A percentile compares a stretch with the other conserved stretches of the same genome.
phyloP scores from a whole-genome alignment of 2,888 invertebrate species.

The Agrochola lota region DNA sequence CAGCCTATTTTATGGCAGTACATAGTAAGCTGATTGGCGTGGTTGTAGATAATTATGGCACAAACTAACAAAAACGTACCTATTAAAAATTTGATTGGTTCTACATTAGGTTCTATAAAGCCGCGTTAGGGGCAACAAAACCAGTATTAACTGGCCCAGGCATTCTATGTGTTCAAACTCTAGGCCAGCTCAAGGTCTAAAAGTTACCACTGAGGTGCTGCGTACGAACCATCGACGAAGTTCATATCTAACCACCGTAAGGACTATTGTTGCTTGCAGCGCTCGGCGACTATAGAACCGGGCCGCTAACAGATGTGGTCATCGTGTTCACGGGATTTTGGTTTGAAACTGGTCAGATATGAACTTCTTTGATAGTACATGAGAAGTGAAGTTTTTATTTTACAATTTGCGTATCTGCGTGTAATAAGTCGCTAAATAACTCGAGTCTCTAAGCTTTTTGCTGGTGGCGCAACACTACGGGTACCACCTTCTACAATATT shows the following conservation, averaged over 20 bases:
- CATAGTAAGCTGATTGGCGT: background rate
- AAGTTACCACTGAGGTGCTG: background rate
- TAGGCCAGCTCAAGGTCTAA: background rate
- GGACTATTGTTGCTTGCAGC: too few relatives aligned
- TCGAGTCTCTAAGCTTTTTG: background rate
- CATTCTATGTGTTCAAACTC: background rate
- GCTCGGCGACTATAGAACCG: too few relatives aligned
- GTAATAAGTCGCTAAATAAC: background rate
- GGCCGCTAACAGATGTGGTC: too few relatives aligned
- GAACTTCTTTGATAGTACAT: too few relatives aligned
- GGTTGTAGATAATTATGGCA: background rate
- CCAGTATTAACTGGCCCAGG: background rate
- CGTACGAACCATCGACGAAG: background rate
- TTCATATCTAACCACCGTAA: too few relatives aligned
- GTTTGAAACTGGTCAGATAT: too few relatives aligned
- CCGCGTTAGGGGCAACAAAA: background rate
- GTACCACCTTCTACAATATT: background rate
- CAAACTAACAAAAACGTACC: background rate
- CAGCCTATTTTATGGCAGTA: background rate
- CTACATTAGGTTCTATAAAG: background rate
- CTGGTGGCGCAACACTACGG: background rate
- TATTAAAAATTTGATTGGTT: background rate
- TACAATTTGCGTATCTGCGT: background rate
- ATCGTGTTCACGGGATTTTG: too few relatives aligned
- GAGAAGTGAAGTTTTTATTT: background rate